These are phyloP conservation scores for Pelobates cultripes DNA, from an alignment of 2,797 vertebrate genomes.

Conservation along the genomic window DNA sequence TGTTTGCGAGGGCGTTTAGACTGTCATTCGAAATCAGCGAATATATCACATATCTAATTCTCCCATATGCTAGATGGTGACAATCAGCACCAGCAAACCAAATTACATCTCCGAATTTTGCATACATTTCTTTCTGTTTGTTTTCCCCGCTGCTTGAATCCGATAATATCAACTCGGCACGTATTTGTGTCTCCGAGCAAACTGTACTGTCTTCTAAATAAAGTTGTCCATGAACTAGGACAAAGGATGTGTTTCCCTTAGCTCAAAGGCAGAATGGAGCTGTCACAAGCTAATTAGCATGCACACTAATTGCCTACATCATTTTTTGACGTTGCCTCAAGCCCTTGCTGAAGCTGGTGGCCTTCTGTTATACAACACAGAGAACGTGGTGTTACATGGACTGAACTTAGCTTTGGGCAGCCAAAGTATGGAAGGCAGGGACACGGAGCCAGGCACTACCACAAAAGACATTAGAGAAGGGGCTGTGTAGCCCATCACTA, in stretches of 20 bases:
- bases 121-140: neutral
- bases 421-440: neutral
- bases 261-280: constrained; percentile 25
- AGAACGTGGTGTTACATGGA: constrained; percentile 12
- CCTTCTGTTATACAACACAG: constrained; percentile 40
- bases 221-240: constrained; percentile 15
- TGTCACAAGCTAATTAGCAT: constrained; percentile 51
- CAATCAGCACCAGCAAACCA: neutral
- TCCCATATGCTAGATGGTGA: neutral
- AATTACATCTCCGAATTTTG: neutral
- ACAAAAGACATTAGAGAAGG: neutral
- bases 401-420: constrained; percentile 21
- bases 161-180: neutral
- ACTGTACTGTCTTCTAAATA: constrained; percentile 6
- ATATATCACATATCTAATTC: neutral
- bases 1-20: neutral
- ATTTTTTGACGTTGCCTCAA: constrained; percentile 47
- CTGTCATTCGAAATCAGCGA: neutral
- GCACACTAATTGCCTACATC: constrained; percentile 45
- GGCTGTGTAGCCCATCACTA: neutral
- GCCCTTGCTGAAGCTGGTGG: constrained; percentile 38
- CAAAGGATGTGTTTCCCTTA: constrained; percentile 16
- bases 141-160: neutral
- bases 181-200: neutral
- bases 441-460: neutral